Conservation (phyloP, 1,140 invertebrate species). For the Leptoteleia sp. region DNA sequence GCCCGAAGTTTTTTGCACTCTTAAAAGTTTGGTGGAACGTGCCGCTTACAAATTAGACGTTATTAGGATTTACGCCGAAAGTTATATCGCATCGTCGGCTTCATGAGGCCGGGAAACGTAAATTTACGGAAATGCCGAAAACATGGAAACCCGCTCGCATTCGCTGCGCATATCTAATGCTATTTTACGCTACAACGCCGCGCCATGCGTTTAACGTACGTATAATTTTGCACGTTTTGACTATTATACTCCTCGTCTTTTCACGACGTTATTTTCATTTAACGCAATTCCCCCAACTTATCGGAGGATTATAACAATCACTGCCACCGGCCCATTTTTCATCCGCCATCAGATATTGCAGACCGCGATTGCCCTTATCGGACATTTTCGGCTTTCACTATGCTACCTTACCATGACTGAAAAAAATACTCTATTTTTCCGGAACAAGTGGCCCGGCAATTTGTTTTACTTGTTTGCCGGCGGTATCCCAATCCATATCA, state of each 20-base stretch:
- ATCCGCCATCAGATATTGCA: neutral
- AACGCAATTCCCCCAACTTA: constrained; percentile 22
- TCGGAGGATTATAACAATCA: constrained; percentile 43
- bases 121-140: constrained; percentile 67
- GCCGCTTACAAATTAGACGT: constrained; percentile 74
- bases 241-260: constrained; percentile 44
- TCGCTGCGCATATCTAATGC: constrained; percentile 64
- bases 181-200: constrained; percentile 52
- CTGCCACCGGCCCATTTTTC: constrained; percentile 18
- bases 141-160: constrained; percentile 67
- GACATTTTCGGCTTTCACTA: neutral
- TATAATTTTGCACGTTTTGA: constrained; percentile 53
- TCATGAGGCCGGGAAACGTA: constrained; percentile 55
- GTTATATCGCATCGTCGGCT: constrained; percentile 71
- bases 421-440: too few relatives aligned
- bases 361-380: constrained; percentile 1
- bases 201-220: constrained; percentile 42
- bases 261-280: constrained; percentile 47
- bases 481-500: too few relatives aligned
- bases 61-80: constrained; percentile 75
- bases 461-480: too few relatives aligned
- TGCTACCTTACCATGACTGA: too few relatives aligned
- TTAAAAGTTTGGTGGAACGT: constrained; percentile 61
- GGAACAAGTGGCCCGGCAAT: too few relatives aligned
- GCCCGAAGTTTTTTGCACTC: constrained; percentile 50